Base-by-base conservation (phyloP, 2,888 invertebrate species). In the Hemaris fuciformis region DNA sequence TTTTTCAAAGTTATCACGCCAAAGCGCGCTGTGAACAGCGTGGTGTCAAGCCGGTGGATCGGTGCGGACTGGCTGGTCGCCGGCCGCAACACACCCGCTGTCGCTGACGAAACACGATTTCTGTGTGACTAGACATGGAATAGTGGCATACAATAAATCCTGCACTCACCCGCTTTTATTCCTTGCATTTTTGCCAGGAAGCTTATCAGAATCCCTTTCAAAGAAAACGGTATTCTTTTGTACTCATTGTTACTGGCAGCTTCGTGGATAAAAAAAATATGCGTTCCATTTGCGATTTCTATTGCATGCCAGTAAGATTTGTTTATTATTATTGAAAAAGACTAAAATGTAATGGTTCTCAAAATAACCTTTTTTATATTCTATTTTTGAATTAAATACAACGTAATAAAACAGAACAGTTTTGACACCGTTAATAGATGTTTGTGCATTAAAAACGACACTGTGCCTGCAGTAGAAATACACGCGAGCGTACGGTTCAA, bases 1-100 rank as follows among this genome's bases (percentile, higher is more conserved):
- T 72, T 72, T 73, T 66, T 59, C 65, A 75, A 77, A 80, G 78
- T 80, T 81, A 78, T 81, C 84, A 82, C 88, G 85, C 79, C 78
- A 77, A 80, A 72, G 70, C 73, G 74, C 70, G 78, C 66, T 73
- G 72, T 77, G 73, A 71, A 75, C 77, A 68, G 73, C 87, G 88
- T 87, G 77, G 69, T 79, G 66, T 74, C 84, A 72, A 71, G 74
- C 75, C 87, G 85, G 77, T 77, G 83, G 85, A 74, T 83, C 81
- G 85, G 72, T 75, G 83, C 81, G 79, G 85, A 91, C 91, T 91
- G 89, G 68, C 76, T 65, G 67, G 63, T 66, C 64, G 62, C 60
- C 64, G 67, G 69, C 60, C 64, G 65, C 62, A 63, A 60, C 62
- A 68, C 68, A 65, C 66, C 69, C 73, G 74, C 68, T 63, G 68